A percentile compares a stretch with the other conserved stretches of the same genome.
Conservation (phyloP, 2,113 vertebrate species). For the Prunella fulvescens region DNA sequence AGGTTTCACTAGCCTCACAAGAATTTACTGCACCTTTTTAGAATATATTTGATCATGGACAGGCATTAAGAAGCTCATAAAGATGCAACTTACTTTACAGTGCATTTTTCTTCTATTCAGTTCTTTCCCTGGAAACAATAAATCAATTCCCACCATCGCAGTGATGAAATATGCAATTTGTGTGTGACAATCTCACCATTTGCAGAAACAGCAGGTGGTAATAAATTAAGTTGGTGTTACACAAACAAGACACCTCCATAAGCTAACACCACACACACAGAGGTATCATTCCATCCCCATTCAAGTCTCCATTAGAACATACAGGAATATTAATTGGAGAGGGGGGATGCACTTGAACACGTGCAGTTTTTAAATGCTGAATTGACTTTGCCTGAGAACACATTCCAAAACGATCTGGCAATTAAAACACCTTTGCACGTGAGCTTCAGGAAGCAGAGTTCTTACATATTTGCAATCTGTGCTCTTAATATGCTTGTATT, state of each 20-base stretch:
- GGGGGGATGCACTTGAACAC: neutral
- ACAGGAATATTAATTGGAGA: neutral
- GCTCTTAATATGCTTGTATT: neutral
- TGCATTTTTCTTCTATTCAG: neutral
- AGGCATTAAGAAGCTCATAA: neutral
- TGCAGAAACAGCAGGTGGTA: neutral
- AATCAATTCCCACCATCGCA: neutral
- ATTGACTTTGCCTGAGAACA: neutral
- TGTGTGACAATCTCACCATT: neutral
- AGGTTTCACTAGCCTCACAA: neutral
- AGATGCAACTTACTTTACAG: neutral
- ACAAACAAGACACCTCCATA: neutral
- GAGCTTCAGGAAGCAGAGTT: neutral
- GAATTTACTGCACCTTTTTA: neutral
- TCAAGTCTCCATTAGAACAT: neutral
- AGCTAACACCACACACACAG: neutral
- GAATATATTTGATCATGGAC: neutral
- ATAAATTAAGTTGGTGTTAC: constrained; percentile 16
- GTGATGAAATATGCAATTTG: neutral
- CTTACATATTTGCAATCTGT: neutral
- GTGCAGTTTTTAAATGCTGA: neutral
- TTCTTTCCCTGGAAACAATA: neutral
- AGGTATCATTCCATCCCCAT: neutral
- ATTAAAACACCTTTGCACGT: neutral
- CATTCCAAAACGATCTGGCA: neutral